These are phyloP conservation scores for Watersipora subatra DNA, from an alignment of 1,140 invertebrate species.

Conservation along the genomic window DNA sequence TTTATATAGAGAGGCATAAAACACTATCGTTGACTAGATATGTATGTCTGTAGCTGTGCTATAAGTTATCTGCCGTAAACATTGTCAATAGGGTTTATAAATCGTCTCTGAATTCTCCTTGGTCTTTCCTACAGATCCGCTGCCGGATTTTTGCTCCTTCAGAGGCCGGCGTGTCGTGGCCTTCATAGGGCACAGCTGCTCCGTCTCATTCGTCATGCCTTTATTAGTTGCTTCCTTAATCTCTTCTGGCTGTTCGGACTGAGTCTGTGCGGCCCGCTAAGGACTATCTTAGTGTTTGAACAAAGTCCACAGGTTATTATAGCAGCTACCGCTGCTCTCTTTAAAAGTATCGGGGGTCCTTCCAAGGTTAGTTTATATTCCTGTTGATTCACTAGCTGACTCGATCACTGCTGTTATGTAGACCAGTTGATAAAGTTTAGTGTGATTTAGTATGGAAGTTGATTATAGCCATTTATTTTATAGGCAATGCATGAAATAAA, in stretches of 20 bases:
- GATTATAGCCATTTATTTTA: too few species aligned
- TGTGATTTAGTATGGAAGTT: too few species aligned
- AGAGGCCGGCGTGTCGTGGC: slow-evolving; percentile 43
- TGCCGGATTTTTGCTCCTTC: slow-evolving; percentile 37
- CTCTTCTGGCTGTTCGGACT: slow-evolving; percentile 43
- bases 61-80: too few species aligned
- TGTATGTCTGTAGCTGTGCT: too few species aligned
- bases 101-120: too few species aligned
- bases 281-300: slow-evolving; percentile 43
- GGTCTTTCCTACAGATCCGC: slow-evolving; percentile 38
- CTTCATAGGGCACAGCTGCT: slow-evolving; percentile 38
- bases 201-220: slow-evolving; percentile 33
- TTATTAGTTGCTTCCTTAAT: slow-evolving; percentile 38
- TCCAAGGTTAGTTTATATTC: slow-evolving; percentile 29
- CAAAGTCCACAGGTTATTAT: slow-evolving; percentile 42
- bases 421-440: too few species aligned
- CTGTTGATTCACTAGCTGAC: background rate
- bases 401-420: too few species aligned
- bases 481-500: too few species aligned
- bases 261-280: slow-evolving; percentile 42
- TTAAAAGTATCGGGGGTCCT: slow-evolving; percentile 31
- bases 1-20: too few species aligned
- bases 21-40: too few species aligned
- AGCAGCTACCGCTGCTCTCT: slow-evolving; percentile 38
- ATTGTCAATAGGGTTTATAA: too few species aligned